Conservation (phyloP, 2,113 vertebrate species). For the Hylia prasina region DNA sequence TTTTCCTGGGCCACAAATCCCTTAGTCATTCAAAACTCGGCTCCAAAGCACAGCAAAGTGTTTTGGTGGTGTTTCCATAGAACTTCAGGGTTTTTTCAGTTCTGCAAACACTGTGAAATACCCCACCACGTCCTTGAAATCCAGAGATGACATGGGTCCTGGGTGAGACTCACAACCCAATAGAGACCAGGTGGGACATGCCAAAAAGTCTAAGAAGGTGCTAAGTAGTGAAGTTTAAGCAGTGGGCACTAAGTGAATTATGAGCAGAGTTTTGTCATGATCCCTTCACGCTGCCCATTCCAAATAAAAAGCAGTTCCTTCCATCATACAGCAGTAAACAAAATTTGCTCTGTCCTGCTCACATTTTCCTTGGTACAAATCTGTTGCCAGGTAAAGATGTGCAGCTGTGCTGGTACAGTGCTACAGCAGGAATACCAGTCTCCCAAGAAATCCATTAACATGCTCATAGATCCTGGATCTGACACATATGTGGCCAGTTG, state of each 20-base stretch:
- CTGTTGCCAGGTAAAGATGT: fast-evolving
- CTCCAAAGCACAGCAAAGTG: not conserved
- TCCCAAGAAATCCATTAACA: not conserved
- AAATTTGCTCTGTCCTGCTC: not conserved
- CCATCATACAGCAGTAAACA: not conserved
- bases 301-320: not conserved
- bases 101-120: not conserved
- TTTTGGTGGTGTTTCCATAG: not conserved
- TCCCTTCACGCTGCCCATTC: not conserved
- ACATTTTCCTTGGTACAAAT: not conserved
- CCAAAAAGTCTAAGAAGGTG: not conserved
- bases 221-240: not conserved
- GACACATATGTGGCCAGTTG: not conserved
- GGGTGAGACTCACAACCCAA: not conserved
- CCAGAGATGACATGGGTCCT: not conserved
- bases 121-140: not conserved
- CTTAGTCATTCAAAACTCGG: fast-evolving
- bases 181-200: not conserved
- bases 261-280: fast-evolving
- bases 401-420: not conserved
- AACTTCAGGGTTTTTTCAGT: not conserved
- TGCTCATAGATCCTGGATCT: not conserved
- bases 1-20: not conserved
- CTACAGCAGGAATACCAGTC: not conserved
- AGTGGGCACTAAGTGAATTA: not conserved